Evolutionary conservation across 2,113 vertebrate genomes (phyloP).

Genomic region (Protobothrops mucrosquamatus): DNA sequence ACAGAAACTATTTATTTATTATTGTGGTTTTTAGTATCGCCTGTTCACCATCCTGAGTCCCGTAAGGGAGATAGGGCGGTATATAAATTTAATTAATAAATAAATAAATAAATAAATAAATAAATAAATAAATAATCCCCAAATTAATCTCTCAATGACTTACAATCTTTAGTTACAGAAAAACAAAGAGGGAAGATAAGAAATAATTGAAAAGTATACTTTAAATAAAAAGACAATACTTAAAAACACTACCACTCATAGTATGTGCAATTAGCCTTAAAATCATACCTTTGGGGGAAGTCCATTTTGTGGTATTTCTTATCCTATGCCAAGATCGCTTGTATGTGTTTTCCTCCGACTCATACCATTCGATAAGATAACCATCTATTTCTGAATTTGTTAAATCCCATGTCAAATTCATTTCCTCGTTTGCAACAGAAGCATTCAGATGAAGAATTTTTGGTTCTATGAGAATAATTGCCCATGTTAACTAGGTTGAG

Average conservation of each 20-base stretch:
- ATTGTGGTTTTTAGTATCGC: too few species aligned
- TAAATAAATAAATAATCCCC: too few species aligned
- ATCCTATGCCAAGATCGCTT: constrained; percentile 64
- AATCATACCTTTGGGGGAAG: constrained; percentile 61
- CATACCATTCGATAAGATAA: constrained; percentile 72
- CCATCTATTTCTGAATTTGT: constrained; percentile 7
- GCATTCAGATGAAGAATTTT: constrained; percentile 37
- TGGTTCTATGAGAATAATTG: constrained; percentile 50
- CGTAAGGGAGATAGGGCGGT: too few species aligned
- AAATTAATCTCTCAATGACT: neutral
- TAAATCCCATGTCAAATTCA: constrained; percentile 65
- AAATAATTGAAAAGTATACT: neutral
- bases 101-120: too few species aligned
- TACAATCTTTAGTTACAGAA: neutral
- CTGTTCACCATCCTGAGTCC: too few species aligned
- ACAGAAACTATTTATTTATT: too few species aligned
- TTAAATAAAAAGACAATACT: neutral
- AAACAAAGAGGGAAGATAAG: neutral
- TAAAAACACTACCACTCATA: neutral
- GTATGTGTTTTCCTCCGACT: constrained; percentile 31
- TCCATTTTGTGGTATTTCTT: constrained; percentile 61
- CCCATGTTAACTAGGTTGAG: constrained; percentile 9
- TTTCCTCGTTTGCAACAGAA: constrained; percentile 41
- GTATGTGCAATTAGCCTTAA: neutral
- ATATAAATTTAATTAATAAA: too few species aligned